Base-by-base conservation (phyloP, 1,140 invertebrate species). In the Drosophila sturtevanti region DNA sequence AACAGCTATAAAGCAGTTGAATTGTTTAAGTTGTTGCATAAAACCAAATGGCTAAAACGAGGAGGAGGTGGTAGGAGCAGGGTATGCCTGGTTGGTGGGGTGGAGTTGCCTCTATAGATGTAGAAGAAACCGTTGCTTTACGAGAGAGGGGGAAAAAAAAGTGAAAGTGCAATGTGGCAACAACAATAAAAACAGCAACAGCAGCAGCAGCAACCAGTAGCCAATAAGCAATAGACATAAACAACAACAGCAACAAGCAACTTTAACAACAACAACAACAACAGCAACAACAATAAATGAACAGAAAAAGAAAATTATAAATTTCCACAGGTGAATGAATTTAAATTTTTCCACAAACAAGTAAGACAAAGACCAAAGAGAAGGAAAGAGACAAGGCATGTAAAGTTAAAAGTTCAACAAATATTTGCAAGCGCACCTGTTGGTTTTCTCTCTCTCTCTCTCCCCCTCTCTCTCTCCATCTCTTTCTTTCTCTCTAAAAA, bases 21-120 rank as follows among this genome's bases (percentile, higher is more conserved):
- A 77, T 84, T 82, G 84, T 79, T 79, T 63, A 84, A 89, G 82
- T 79, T 89, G 82, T 87, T 87, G 82, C 82, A 87, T 87, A 87
- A 87, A 84, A 54, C 82, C 44, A 67, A 68, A 60, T 54, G 68
- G 80, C 52, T 65, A n/a, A 63, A 38, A 55, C 9, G 37, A 10
- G 16, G 34, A 63, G 63, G 61, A 31, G 27, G 4, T 24, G 2
- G 22, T 24, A 4, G n/a, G n/a, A n/a, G n/a, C n/a, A n/a, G n/a
- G n/a, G n/a, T n/a, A n/a, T n/a, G 2, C 22, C 22, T 4, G 2
- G 22, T 24, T 7, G 27, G 27, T 31, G 27, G 77, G 60, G 72
- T 63, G 60, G 41, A 21, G 41, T 48, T 68, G 72, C 44, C 41
- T 11, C n/a, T 21, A 11, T 21, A 21, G 41, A 48, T 21, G 63